Evolutionary conservation across 1,140 invertebrate species (phyloP), one percentile per base, ranked within the genome.

Genomic region (Drosophila serrata): DNA sequence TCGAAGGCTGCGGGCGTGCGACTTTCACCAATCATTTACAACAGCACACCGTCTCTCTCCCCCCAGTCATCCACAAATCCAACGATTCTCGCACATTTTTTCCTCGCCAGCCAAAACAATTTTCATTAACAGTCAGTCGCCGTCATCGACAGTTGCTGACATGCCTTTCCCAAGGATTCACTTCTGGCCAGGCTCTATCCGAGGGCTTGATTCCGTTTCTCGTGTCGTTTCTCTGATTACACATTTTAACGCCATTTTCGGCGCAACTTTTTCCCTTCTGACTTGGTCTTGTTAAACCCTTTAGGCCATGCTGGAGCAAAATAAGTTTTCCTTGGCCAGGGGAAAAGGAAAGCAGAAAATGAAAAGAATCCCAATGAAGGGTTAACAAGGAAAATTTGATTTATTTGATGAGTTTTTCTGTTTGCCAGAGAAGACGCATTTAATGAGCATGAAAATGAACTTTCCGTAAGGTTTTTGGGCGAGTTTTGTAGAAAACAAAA

Each of bases 341-440:
- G 17, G 31, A 22, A 42, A 55, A 6, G 17, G 31, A 22, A 42
- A 55, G 31, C 31, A 49, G 76, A 48, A 60, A 62, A 68, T 62
- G 67, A 46, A 56, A 63, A 65, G 80, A 88, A 90, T 81, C 85
- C 78, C 77, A 90, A 81, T 88, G 85, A 90, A 81, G 84, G 80
- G 85, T 84, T 90, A 90, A 88, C 85, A 81, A 88, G 84, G 48
- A 80, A 88, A 90, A 88, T 88, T 88, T 90, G 85, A 88, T 88
- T 88, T 88, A 88, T 88, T 88, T 88, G 84, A 90, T 90, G 80
- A 90, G 85, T 88, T 81, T 88, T 69, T 67, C 70, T 73, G 64
- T 82, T 76, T 55, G 58, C 40, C 53, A 12, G 27, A 39, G 46
- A 78, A 77, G 84, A 61, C 61, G 85, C 67, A 64, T 88, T 87